Conservation (phyloP, 2,797 vertebrate species). For the Aldrovandia affinis region DNA sequence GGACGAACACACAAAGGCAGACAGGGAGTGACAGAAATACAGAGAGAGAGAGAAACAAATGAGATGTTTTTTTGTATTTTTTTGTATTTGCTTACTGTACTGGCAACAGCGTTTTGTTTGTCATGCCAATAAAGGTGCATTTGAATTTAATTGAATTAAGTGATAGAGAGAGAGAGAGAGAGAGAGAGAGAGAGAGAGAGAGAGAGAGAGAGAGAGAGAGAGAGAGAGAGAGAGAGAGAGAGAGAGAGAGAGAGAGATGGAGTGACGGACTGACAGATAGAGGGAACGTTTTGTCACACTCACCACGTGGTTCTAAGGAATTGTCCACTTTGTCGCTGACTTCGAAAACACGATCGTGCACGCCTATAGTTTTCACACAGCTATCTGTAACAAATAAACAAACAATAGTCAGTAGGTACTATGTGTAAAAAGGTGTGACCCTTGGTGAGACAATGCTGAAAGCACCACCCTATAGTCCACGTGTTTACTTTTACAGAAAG, state of each 20-base stretch:
- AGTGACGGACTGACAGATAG: background rate
- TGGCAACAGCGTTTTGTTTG: background rate
- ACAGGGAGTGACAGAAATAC: background rate
- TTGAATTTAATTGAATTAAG: background rate
- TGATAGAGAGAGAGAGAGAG: background rate
- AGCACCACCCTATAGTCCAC: no score
- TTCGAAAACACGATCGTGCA: constrained; percentile 93
- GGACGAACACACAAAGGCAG: background rate
- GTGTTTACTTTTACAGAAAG: background rate
- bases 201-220: background rate
- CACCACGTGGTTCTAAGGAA: constrained; percentile 98
- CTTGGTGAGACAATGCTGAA: background rate
- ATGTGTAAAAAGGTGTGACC: background rate
- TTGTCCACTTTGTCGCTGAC: constrained; percentile 85
- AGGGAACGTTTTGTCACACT: constrained; percentile 68
- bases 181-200: background rate
- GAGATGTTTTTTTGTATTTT: background rate
- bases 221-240: background rate
- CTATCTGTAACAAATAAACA: constrained; percentile 91
- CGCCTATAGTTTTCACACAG: constrained; percentile 95
- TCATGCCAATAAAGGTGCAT: background rate
- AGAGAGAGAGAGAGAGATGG: background rate
- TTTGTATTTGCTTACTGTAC: background rate
- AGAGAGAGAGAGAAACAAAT: background rate
- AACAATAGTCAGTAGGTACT: constrained; percentile 81